Conservation (phyloP, 2,113 vertebrate species). For the Scartelaos histophorus region DNA sequence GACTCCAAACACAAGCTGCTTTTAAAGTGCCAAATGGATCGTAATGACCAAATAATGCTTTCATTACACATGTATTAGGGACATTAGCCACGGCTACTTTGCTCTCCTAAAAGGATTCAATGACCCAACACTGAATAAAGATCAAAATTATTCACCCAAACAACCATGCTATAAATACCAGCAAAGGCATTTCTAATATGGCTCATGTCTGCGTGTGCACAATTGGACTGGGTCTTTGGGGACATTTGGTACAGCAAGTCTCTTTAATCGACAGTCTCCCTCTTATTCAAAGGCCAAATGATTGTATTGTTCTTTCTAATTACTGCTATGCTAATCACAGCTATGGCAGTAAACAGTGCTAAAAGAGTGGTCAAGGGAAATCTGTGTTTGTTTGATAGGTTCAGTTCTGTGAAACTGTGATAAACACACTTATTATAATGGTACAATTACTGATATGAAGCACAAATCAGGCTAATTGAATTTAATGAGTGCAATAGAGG, state of each 20-base stretch:
- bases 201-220: neutral
- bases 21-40: neutral
- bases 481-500: slow-evolving; percentile 14
- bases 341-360: slow-evolving; percentile 16
- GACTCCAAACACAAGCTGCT: neutral
- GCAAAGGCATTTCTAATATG: neutral
- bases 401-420: slow-evolving; percentile 23
- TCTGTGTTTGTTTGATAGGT: slow-evolving; percentile 34
- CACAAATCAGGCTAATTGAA: slow-evolving; percentile 41
- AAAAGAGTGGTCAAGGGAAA: slow-evolving; percentile 4
- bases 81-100: neutral
- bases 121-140: neutral
- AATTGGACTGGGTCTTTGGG: neutral
- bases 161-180: neutral
- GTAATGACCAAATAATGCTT: slow-evolving; percentile 4
- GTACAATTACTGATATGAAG: slow-evolving; percentile 34
- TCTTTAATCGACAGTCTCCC: slow-evolving; percentile 7
- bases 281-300: slow-evolving; percentile 18
- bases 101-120: neutral
- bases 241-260: neutral
- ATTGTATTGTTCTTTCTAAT: slow-evolving; percentile 48
- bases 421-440: slow-evolving; percentile 31
- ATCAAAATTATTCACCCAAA: neutral
- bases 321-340: slow-evolving; percentile 47
- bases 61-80: slow-evolving; percentile 2